Evolutionary conservation across 2,888 invertebrate genomes (phyloP).

Genomic region (Ephialtes manifestator): DNA sequence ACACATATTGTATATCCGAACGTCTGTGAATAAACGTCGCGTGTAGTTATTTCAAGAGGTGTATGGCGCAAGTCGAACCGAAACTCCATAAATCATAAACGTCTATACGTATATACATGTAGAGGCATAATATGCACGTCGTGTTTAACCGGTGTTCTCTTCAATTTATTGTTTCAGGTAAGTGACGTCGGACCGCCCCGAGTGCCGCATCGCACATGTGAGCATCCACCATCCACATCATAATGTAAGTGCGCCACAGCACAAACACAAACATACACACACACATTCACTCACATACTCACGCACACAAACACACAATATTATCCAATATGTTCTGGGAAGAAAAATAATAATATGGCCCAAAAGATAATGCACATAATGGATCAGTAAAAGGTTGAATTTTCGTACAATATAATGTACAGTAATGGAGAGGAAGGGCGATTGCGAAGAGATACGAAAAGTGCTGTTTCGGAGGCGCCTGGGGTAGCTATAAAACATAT

Average conservation of each 20-base stretch:
- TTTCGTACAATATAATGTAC: constrained; percentile 78
- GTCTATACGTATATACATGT: constrained; percentile 73
- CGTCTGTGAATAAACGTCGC: constrained; percentile 29
- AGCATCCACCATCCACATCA: constrained; percentile 81
- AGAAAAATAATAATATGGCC: constrained; percentile 42
- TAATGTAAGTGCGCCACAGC: constrained; percentile 82
- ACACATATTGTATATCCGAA: not conserved
- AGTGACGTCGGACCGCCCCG: constrained; percentile 84
- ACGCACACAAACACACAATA: not conserved
- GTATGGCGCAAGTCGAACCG: constrained; percentile 28
- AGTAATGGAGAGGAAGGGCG: constrained; percentile 71
- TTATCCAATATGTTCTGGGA: constrained; percentile 8
- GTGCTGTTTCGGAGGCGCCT: constrained; percentile 67
- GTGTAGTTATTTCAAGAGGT: not conserved
- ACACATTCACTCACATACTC: not conserved
- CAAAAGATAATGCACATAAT: constrained; percentile 63
- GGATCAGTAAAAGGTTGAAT: constrained; percentile 63
- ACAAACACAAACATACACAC: constrained; percentile 23
- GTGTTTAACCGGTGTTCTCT: constrained; percentile 81
- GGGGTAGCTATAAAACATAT: constrained; percentile 72
- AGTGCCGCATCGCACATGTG: constrained; percentile 80
- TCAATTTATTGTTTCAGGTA: constrained; percentile 86
- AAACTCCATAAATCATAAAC: constrained; percentile 70
- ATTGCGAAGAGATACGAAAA: constrained; percentile 34
- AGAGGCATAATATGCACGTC: constrained; percentile 80